Evolutionary conservation across 1,140 invertebrate genomes (phyloP).

Genomic region (Aculops lycopersici): DNA sequence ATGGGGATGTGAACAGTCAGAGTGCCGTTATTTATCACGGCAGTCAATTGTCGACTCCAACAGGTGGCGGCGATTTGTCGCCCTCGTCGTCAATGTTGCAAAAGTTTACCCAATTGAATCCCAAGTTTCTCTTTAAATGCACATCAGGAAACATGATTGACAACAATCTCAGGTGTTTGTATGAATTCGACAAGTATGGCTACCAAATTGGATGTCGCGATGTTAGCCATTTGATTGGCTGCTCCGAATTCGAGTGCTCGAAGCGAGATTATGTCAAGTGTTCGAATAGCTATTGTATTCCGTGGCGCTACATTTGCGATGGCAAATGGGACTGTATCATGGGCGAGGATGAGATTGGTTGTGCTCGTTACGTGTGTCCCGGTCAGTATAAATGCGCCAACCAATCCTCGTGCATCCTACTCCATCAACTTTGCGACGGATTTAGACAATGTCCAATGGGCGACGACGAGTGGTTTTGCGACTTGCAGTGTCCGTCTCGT

Average conservation of each 20-base stretch:
- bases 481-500: conserved; percentile 10
- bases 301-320: conserved; percentile 14
- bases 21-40: no score
- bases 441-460: conserved; percentile 12
- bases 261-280: conserved; percentile 15
- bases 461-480: conserved; percentile 13
- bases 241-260: conserved; percentile 13
- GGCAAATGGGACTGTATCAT: conserved; percentile 14
- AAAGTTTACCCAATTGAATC: no score
- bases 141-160: conserved; percentile 11
- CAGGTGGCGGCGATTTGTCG: no score
- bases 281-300: conserved; percentile 16
- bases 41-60: no score
- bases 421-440: conserved; percentile 12
- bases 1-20: no score
- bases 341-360: conserved; percentile 13
- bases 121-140: conserved; percentile 10
- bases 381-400: conserved; percentile 13
- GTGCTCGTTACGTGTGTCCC: conserved; percentile 12
- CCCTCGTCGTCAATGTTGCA: no score
- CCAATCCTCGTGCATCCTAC: conserved; percentile 11
- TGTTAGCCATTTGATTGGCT: conserved; percentile 15
- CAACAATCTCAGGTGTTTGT: conserved; percentile 9
- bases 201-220: conserved; percentile 15
- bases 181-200: conserved; percentile 12